Evolutionary conservation across 2,888 invertebrate species (phyloP).

Genomic region (Hypercompe scribonia): DNA sequence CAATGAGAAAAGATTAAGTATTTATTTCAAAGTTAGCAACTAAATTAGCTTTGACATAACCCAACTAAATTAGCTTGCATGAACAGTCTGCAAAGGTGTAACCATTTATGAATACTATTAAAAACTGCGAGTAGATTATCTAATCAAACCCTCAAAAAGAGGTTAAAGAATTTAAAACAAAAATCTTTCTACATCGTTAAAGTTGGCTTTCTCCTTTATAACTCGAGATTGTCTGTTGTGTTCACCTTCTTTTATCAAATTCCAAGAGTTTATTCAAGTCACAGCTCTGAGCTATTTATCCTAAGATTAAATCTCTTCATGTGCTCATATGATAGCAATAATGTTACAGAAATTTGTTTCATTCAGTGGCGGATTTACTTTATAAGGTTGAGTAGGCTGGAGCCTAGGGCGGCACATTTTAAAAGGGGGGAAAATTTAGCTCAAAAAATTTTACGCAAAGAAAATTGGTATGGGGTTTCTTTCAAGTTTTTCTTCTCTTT

Average conservation of each 20-base stretch:
- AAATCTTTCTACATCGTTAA: not conserved
- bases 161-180: not conserved
- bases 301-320: constrained; percentile 13
- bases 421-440: no score
- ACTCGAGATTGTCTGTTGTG: not conserved
- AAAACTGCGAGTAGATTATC: not conserved
- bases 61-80: not conserved
- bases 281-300: constrained; percentile 15
- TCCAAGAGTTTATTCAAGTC: constrained; percentile 12
- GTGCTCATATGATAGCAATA: constrained; percentile 7
- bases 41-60: not conserved
- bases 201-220: not conserved
- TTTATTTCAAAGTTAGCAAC: no score
- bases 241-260: constrained; percentile 4
- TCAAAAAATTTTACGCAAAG: no score
- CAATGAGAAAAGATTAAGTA: no score
- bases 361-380: no score
- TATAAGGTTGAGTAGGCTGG: no score
- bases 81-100: not conserved
- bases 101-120: not conserved
- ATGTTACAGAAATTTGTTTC: not conserved
- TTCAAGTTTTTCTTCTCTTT: no score
- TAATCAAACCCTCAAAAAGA: not conserved
- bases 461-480: no score
- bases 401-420: no score